Percentiles rank a stretch among this genome's conserved stretches.
These are phyloP conservation scores for Sebastes reedi DNA, from an alignment of 2,797 vertebrate genomes.

Conservation along the genomic window DNA sequence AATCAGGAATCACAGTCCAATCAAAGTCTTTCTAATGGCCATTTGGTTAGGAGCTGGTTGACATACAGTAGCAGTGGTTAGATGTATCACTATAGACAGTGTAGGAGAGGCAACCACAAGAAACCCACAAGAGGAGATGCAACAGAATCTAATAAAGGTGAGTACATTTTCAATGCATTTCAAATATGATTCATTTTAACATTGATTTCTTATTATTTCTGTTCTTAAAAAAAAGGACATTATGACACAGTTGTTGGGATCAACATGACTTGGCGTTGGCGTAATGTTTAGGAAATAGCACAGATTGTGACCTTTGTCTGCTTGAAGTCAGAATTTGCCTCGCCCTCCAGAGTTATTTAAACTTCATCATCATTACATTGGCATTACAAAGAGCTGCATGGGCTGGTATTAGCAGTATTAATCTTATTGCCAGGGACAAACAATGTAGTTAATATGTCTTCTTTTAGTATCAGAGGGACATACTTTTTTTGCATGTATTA, in stretches of 20 bases:
- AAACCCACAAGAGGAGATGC: conserved; percentile 22
- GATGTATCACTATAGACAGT: conserved; percentile 1
- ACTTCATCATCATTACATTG: conserved; percentile 40
- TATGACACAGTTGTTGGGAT: conserved; percentile 3
- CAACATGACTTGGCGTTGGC: conserved; percentile 3
- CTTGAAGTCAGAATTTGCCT: conserved; percentile 32
- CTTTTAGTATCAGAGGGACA: background rate
- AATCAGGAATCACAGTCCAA: conserved; percentile 19
- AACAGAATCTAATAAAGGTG: conserved; percentile 42
- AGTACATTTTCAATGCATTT: conserved; percentile 12
- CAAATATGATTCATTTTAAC: background rate
- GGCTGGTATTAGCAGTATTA: background rate
- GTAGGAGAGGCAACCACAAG: conserved; percentile 19
- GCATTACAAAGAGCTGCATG: conserved; percentile 6
- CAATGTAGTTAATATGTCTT: no score
- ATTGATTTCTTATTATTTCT: background rate
- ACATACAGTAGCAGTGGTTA: conserved; percentile 4
- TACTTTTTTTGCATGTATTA: background rate
- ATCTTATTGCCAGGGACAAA: background rate
- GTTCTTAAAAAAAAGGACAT: background rate
- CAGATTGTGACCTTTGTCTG: conserved; percentile 50
- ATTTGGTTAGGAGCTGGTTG: conserved; percentile 33
- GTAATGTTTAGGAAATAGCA: conserved; percentile 27
- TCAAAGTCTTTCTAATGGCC: conserved; percentile 1
- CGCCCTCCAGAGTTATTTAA: conserved; percentile 52